A percentile compares a stretch with the other conserved stretches of the same genome.
Evolutionary conservation across 1,140 invertebrate genomes (phyloP).

Genomic region (Drosophila mojavensis): DNA sequence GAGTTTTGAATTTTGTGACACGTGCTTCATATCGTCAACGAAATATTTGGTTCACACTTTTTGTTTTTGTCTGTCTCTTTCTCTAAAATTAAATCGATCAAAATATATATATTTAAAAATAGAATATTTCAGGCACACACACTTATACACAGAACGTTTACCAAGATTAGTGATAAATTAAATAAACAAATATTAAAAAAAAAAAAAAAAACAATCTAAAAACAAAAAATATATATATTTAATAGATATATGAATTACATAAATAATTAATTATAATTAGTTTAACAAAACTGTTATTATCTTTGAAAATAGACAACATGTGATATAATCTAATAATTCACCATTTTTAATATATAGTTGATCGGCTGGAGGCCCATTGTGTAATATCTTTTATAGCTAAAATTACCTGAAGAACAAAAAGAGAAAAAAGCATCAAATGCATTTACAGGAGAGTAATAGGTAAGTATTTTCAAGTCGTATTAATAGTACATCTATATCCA

Average conservation of each 20-base stretch:
- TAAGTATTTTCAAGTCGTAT: constrained; percentile 26
- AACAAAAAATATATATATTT: constrained; percentile 2
- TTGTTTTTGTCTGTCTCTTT: background rate
- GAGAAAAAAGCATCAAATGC: constrained; percentile 33
- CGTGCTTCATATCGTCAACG: constrained; percentile 30
- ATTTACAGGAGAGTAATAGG: constrained; percentile 64
- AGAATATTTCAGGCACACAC: constrained; percentile 24
- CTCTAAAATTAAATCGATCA: constrained; percentile 42
- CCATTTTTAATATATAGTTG: background rate
- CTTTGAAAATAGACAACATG: no score
- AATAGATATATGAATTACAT: no score
- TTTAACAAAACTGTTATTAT: no score
- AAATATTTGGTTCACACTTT: constrained; percentile 21
- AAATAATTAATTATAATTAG: no score
- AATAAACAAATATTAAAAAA: constrained; percentile 18
- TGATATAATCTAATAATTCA: no score
- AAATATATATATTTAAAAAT: constrained; percentile 53
- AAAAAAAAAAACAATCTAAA: background rate
- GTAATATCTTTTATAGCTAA: background rate
- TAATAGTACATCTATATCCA: no score
- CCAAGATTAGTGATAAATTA: constrained; percentile 31
- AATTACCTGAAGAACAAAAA: background rate
- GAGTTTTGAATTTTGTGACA: constrained; percentile 19
- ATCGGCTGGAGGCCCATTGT: constrained; percentile 1
- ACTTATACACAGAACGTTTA: background rate